Conservation (phyloP, 2,888 invertebrate species). For the Danaus chrysippus region DNA sequence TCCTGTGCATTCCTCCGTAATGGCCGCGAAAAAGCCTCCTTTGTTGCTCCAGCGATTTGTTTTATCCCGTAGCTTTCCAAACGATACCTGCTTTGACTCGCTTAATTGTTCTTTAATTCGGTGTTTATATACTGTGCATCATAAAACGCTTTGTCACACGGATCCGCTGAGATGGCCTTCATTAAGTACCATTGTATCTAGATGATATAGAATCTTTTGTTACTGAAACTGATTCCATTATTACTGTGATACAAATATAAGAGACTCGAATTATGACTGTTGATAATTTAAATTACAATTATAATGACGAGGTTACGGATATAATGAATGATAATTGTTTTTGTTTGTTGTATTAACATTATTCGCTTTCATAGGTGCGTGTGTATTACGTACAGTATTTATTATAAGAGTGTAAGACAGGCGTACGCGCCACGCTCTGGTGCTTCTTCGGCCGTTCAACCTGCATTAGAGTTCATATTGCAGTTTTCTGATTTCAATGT, state of each 20-base stretch:
- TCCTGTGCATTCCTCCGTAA: slow-evolving; percentile 66
- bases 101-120: slow-evolving; percentile 76
- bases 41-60: slow-evolving; percentile 75
- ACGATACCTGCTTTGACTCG: slow-evolving; percentile 71
- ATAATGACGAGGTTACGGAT: background rate
- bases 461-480: slow-evolving; percentile 60
- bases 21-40: slow-evolving; percentile 76
- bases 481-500: slow-evolving; percentile 58
- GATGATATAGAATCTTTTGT: slow-evolving; percentile 52
- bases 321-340: background rate
- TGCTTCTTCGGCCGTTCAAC: slow-evolving; percentile 69
- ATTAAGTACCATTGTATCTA: slow-evolving; percentile 42
- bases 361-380: slow-evolving; percentile 2
- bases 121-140: slow-evolving; percentile 65
- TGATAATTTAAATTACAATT: background rate
- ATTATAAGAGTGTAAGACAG: slow-evolving; percentile 26
- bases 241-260: slow-evolving; percentile 43
- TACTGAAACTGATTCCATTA: slow-evolving; percentile 50
- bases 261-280: slow-evolving; percentile 31
- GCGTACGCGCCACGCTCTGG: slow-evolving; percentile 61
- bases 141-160: slow-evolving; percentile 75
- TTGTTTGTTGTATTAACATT: slow-evolving; percentile 6
- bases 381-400: slow-evolving; percentile 13
- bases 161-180: slow-evolving; percentile 65
- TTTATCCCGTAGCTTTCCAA: slow-evolving; percentile 70